Percentiles rank a stretch among this genome's conserved stretches.
Evolutionary conservation across 2,113 vertebrate species (phyloP).

Genomic region (Caracal caracal): DNA sequence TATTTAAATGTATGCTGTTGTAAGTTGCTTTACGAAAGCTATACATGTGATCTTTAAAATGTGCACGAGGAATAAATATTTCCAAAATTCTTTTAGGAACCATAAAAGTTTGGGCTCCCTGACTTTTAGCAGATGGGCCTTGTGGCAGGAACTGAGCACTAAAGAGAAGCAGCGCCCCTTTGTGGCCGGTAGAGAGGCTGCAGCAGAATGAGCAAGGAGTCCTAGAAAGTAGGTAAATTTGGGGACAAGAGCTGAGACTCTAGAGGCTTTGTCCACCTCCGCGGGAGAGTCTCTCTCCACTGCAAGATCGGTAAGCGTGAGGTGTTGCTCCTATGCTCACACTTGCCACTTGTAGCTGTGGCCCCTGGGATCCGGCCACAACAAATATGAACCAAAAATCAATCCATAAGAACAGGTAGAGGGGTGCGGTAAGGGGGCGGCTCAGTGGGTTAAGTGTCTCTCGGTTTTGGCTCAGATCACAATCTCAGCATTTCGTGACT

Average conservation of each 20-base stretch:
- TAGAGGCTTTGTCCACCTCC: neutral
- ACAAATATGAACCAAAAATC: neutral
- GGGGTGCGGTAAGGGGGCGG: no score
- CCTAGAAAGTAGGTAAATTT: neutral
- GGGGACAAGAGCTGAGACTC: neutral
- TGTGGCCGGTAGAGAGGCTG: neutral
- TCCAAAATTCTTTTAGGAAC: neutral
- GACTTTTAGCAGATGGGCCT: neutral
- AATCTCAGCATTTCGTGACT: no score
- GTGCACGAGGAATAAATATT: neutral
- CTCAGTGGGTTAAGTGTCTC: no score
- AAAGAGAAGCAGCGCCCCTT: neutral
- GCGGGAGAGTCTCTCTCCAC: neutral
- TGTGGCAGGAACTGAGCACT: neutral
- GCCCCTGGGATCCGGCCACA: neutral
- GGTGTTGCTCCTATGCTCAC: neutral
- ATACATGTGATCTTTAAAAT: neutral
- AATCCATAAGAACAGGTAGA: neutral
- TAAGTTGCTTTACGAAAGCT: neutral
- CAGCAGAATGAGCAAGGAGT: neutral
- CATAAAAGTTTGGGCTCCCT: neutral
- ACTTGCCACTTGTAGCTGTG: neutral
- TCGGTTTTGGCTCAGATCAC: no score
- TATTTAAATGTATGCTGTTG: neutral
- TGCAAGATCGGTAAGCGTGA: neutral